These are phyloP conservation scores for Epinephelus awoara DNA, from an alignment of 2,797 vertebrate species.

Conservation along the genomic window DNA sequence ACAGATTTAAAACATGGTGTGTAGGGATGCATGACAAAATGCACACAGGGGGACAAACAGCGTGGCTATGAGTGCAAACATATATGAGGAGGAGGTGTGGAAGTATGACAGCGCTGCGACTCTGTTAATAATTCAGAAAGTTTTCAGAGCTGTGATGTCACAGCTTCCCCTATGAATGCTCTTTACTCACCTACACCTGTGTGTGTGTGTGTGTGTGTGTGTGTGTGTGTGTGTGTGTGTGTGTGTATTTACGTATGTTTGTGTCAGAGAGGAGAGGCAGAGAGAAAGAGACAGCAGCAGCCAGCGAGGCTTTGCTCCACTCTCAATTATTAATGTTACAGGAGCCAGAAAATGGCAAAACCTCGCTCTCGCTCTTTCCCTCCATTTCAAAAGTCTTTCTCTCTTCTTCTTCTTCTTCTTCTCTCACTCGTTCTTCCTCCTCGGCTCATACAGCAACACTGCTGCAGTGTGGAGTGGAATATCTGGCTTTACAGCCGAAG, in stretches of 20 bases:
- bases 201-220: slow-evolving; percentile 8
- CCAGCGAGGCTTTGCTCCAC: slow-evolving; percentile 52
- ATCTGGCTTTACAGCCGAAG: slow-evolving; percentile 42
- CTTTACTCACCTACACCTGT: slow-evolving; percentile 42
- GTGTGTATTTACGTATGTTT: slow-evolving; percentile 49
- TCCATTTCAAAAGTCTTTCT: slow-evolving; percentile 46
- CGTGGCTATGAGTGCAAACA: slow-evolving; percentile 30
- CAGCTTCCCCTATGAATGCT: slow-evolving; percentile 55
- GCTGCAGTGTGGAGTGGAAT: slow-evolving; percentile 23
- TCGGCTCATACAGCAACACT: neutral
- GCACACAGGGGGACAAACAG: slow-evolving; percentile 22
- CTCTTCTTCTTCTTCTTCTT: neutral
- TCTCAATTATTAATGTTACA: slow-evolving; percentile 81
- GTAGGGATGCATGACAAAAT: slow-evolving; percentile 28
- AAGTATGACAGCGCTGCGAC: slow-evolving; percentile 22
- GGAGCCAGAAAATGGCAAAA: slow-evolving; percentile 71
- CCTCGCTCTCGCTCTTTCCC: slow-evolving; percentile 36
- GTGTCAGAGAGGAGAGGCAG: slow-evolving; percentile 42
- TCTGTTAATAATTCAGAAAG: slow-evolving; percentile 71
- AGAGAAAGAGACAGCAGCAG: slow-evolving; percentile 42
- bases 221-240: slow-evolving; percentile 7
- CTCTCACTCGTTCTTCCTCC: neutral
- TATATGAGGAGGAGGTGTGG: slow-evolving; percentile 6
- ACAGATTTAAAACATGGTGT: slow-evolving; percentile 37
- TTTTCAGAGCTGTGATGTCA: slow-evolving; percentile 69